A percentile compares a stretch with the other conserved stretches of the same genome.
phyloP scores from a whole-genome alignment of 2,113 vertebrate species.

The Amazona guildingii region DNA sequence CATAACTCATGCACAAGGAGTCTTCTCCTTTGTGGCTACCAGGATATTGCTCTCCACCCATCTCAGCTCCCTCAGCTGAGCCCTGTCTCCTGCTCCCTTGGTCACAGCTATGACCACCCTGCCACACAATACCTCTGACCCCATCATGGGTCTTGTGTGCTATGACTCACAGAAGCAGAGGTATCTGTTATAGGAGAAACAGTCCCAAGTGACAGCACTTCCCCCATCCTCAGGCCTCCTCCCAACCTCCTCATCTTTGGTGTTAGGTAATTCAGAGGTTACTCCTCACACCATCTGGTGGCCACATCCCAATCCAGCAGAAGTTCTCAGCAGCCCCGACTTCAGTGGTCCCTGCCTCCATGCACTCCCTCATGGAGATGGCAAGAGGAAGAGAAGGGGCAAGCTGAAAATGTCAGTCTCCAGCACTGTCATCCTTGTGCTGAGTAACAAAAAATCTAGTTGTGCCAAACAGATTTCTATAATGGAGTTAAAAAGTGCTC shows the following conservation, averaged over 20 bases:
- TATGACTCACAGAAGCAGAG: not conserved
- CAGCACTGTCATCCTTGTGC: not conserved
- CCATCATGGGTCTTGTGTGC: not conserved
- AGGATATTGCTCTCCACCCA: not conserved
- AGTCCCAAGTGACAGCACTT: not conserved
- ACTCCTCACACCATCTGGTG: not conserved
- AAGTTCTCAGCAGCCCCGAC: not conserved
- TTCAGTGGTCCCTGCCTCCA: not conserved
- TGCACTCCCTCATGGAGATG: accelerated
- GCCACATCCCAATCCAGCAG: not conserved
- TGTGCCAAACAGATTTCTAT: not conserved
- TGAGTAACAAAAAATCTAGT: not conserved
- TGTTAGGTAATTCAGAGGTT: not conserved
- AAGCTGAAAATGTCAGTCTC: not conserved
- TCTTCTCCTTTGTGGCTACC: not conserved
- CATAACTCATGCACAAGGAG: accelerated
- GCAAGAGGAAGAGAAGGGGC: not conserved
- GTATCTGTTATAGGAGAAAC: not conserved
- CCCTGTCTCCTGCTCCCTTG: not conserved
- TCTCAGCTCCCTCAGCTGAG: not conserved
- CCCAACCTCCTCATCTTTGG: not conserved
- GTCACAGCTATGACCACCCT: not conserved
- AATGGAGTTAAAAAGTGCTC: not conserved
- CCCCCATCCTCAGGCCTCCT: not conserved
- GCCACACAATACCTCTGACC: not conserved